phyloP scores from a whole-genome alignment of 2,888 invertebrate genomes.

The Papilio protenor region DNA sequence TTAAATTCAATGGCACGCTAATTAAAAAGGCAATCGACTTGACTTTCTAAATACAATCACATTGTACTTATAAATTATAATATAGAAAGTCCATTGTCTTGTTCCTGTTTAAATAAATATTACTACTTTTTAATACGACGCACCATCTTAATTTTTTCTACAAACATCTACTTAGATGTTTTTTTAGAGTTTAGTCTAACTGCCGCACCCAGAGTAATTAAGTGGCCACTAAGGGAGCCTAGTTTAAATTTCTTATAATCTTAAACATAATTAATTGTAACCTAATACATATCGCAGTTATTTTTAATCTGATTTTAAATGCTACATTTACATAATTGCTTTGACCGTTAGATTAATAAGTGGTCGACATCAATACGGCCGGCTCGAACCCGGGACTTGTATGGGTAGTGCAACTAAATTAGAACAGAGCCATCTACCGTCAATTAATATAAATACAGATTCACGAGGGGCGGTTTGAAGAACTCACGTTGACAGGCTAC shows the following conservation, averaged over 20 bases:
- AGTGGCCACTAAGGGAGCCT: neutral
- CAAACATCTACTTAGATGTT: neutral
- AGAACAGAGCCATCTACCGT: slow-evolving; percentile 12
- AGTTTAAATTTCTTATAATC: neutral
- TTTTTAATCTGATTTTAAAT: slow-evolving; percentile 19
- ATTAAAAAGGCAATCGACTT: slow-evolving; percentile 31
- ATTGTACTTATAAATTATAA: slow-evolving; percentile 11
- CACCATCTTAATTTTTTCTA: neutral
- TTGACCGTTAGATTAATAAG: slow-evolving; percentile 35
- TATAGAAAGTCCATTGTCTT: neutral
- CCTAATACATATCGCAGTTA: neutral
- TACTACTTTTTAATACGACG: neutral
- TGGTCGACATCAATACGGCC: slow-evolving; percentile 20
- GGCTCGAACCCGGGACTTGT: slow-evolving; percentile 3
- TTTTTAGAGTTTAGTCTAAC: neutral
- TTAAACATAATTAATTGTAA: neutral
- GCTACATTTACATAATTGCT: slow-evolving; percentile 36
- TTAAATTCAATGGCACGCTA: slow-evolving; percentile 30
- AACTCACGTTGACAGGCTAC: neutral
- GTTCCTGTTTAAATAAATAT: neutral
- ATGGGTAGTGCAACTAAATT: slow-evolving; percentile 27
- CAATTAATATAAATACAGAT: neutral
- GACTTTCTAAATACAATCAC: slow-evolving; percentile 24
- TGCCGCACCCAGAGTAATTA: neutral
- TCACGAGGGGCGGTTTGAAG: neutral